Percentiles rank a stretch among this genome's conserved stretches.
phyloP scores from a whole-genome alignment of 2,113 vertebrate species.

The Halcyon malimbica region DNA sequence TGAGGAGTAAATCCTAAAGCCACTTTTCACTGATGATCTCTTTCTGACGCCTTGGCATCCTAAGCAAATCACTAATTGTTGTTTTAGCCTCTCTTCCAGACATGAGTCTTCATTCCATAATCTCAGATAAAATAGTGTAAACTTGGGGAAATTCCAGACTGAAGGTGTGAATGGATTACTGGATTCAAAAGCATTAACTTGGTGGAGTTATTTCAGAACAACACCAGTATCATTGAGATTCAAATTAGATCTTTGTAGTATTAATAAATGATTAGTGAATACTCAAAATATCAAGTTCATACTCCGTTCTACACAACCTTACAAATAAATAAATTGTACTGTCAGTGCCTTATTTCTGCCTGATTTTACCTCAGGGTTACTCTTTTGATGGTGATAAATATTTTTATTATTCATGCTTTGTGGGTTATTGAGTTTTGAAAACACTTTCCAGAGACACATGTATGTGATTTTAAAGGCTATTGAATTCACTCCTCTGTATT shows the following conservation, averaged over 20 bases:
- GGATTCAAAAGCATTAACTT: not conserved
- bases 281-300: not conserved
- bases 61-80: not conserved
- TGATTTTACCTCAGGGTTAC: not conserved
- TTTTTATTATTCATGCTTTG: constrained; percentile 20
- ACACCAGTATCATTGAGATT: not conserved
- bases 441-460: not conserved
- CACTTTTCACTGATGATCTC: not conserved
- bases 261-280: not conserved
- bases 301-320: not conserved
- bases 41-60: not conserved
- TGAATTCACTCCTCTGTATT: not conserved
- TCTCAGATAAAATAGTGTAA: constrained; percentile 1
- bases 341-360: not conserved
- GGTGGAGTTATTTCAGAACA: not conserved
- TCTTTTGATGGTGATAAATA: not conserved
- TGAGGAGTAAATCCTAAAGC: not conserved
- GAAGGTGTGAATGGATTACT: constrained; percentile 23
- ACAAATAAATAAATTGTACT: not conserved
- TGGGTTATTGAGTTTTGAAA: constrained; percentile 12
- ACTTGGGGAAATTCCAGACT: constrained; percentile 20
- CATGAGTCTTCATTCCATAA: not conserved
- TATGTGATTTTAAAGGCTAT: not conserved
- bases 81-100: not conserved
- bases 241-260: not conserved